Evolutionary conservation across 2,113 vertebrate genomes (phyloP).

Genomic region (Spea multiplicata): DNA sequence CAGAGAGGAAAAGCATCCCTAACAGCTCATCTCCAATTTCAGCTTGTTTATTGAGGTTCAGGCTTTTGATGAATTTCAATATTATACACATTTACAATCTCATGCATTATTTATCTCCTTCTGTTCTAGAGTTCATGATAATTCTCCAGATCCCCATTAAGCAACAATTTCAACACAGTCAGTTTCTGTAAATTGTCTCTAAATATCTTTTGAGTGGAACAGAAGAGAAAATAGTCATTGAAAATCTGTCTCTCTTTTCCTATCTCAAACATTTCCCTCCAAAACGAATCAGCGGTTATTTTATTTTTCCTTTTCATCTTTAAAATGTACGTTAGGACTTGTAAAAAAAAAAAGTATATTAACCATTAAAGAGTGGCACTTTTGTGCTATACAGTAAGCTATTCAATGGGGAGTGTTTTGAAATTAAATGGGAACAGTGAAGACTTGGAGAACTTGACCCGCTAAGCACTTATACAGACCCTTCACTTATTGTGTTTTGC

Average conservation of each 20-base stretch:
- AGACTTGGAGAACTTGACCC: conserved; percentile 47
- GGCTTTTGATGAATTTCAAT: conserved; percentile 48
- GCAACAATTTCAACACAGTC: conserved; percentile 53
- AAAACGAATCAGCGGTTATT: conserved; percentile 12
- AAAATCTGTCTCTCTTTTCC: conserved; percentile 38
- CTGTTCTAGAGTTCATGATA: conserved; percentile 52
- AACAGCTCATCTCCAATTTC: conserved; percentile 45
- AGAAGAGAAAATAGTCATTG: conserved; percentile 36
- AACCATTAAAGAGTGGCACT: conserved; percentile 1
- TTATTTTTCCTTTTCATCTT: not conserved
- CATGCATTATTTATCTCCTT: conserved; percentile 51
- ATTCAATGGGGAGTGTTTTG: conserved; percentile 41
- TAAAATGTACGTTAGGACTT: conserved; percentile 1
- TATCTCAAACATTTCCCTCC: conserved; percentile 26
- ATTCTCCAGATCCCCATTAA: conserved; percentile 51
- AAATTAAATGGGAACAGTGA: conserved; percentile 25
- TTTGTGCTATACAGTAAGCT: conserved; percentile 40
- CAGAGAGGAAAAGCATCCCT: conserved; percentile 18
- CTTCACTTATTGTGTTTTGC: conserved; percentile 55
- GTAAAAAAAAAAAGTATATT: conserved; percentile 8
- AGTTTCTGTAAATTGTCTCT: conserved; percentile 49
- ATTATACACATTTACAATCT: conserved; percentile 50
- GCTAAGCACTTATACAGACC: conserved; percentile 47
- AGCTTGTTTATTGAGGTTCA: conserved; percentile 45
- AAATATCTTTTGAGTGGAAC: conserved; percentile 53